Base-by-base conservation (phyloP, 2,888 invertebrate species). In the Pollenia amentaria region DNA sequence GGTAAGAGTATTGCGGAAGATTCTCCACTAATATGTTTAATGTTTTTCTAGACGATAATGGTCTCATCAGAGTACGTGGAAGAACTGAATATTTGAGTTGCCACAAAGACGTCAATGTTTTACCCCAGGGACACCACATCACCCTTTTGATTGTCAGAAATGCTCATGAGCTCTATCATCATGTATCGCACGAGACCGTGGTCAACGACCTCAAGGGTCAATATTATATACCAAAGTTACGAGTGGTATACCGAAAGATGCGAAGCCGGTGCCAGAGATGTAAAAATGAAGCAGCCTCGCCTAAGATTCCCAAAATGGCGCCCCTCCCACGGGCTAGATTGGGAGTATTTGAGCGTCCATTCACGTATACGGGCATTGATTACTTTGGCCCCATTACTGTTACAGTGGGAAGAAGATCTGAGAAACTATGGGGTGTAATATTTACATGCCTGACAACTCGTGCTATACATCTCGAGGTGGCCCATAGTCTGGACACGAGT, bases 101-200 rank as follows among this genome's bases (percentile, higher is more conserved):
- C 42, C 46, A 64, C 21, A 21, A 48, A 9, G 69, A 81, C 44
- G 40, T 55, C 2, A 87, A 51, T 38, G 72, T 84, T 29, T 44
- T 84, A 14, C 88, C 88, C 7, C 70, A 69, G 3, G 73, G 57
- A 12, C 80, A 79, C n/a, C 48, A 84, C 38, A 51, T 84, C 14
- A 86, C 77, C 11, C 67, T 83, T 82, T 84, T 92, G 84, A 55
- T 88, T 11, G 86, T 83, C 2, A 82, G 65, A 51, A 69, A 9
- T 40, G 64, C 21, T 4, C 88, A 88, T 29, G 85, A 87, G 14
- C 53, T 40, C 2, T 46, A 62, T 12, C 88, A 85, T 53, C 88
- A 87, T 48, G 12, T 75, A 6, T 78, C 84, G 0, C 87, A 88
- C 16, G 87, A 88, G 29, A 86, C 86, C 0, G 51, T 80, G 0